Base-by-base conservation (phyloP, 2,113 vertebrate genomes). In the Corapipo altera region DNA sequence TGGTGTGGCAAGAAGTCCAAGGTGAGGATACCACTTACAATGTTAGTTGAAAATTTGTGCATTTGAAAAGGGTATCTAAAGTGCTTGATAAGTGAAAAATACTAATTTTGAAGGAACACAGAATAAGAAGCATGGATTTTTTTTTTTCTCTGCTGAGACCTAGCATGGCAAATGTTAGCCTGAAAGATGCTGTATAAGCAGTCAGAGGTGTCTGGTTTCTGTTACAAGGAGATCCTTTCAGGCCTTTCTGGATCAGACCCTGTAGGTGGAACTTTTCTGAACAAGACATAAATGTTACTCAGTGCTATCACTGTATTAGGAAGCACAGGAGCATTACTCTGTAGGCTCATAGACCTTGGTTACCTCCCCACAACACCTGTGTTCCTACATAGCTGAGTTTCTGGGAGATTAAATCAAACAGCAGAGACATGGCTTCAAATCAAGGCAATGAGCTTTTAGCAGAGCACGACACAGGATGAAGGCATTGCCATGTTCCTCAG, bases 341-440 rank as follows among this genome's bases (percentile, higher is more conserved):
- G 23, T 64, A 33, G 41, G 52, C 70, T 82, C 43, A 30, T 0
- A 3, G 57, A 41, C 41, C 61, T 41, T 46, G 6, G 24, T 33
- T 77, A 55, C 23, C 55, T 62, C 33, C 35, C 27, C 9, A 5
- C 43, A 72, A 39, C 0, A 2, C 54, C n/a, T 2, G 0, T 1
- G 0, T 37, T 75, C 4, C 0, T 37, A 32, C 35, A 54, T 33
- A 62, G n/a, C 32, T 58, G 57, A 54, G 15, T 65, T 93, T 78
- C 49, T 79, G 51, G 35, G n/a, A 33, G 62, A 21, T 43, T 78
- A 52, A 73, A 41, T 52, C 54, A 51, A 72, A 73, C 12, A 76
- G 9, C 24, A 85, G 80, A 74, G 15, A 49, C 5, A 5, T 37
- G 48, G 23, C 28, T 75, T 78, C 62, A 44, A 67, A 75, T 61